Percentiles rank a stretch among this genome's conserved stretches.
These are phyloP conservation scores for Thereva nobilitata DNA, from an alignment of 2,888 invertebrate genomes.

Conservation along the genomic window DNA sequence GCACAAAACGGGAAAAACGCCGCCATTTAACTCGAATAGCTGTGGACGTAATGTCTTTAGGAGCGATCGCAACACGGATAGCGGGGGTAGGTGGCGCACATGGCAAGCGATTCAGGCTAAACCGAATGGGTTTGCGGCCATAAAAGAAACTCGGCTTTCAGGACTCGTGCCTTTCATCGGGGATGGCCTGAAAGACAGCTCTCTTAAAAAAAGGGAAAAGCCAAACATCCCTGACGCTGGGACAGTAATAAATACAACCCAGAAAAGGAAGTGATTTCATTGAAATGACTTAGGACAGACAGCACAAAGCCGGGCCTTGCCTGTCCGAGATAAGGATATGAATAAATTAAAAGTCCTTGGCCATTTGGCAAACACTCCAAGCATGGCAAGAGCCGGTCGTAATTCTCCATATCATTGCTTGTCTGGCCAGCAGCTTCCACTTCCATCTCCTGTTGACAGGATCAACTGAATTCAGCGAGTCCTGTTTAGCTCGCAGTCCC, in stretches of 20 bases:
- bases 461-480: not conserved
- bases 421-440: slow-evolving; percentile 24
- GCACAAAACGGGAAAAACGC: slow-evolving; percentile 26
- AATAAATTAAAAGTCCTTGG: slow-evolving; percentile 37
- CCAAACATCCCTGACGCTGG: slow-evolving; percentile 21
- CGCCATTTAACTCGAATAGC: slow-evolving; percentile 18
- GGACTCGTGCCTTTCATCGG: slow-evolving; percentile 8
- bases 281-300: slow-evolving; percentile 24
- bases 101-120: slow-evolving; percentile 19
- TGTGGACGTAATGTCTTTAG: slow-evolving; percentile 31
- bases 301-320: slow-evolving; percentile 17
- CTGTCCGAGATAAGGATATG: slow-evolving; percentile 32
- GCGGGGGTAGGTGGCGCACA: slow-evolving; percentile 26
- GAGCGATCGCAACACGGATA: slow-evolving; percentile 32
- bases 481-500: not conserved
- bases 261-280: slow-evolving; percentile 26
- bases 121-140: slow-evolving; percentile 15
- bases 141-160: slow-evolving; percentile 11
- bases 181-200: not conserved
- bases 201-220: slow-evolving; percentile 5
- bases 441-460: slow-evolving; percentile 26
- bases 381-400: slow-evolving; percentile 25
- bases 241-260: slow-evolving; percentile 7
- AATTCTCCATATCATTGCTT: slow-evolving; percentile 23
- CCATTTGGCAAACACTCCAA: slow-evolving; percentile 28